These are phyloP conservation scores for Scolanthus callimorphus DNA, from an alignment of 92 coral and sea anemone genomes.

Conservation along the genomic window DNA sequence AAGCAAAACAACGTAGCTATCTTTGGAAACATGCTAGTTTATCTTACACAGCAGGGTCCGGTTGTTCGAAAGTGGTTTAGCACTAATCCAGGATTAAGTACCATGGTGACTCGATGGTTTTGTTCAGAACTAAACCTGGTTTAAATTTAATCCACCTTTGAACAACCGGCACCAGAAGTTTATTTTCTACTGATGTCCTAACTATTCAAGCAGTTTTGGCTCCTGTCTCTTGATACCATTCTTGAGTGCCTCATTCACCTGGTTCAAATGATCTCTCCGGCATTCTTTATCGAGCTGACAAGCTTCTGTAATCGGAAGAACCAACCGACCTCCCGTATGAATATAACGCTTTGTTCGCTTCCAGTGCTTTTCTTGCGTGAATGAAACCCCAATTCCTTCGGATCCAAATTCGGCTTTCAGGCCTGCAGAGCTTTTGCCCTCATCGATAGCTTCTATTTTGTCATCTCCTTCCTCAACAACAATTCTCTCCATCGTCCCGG, in stretches of 20 bases:
- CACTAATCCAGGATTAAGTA: no score
- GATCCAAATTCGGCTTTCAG: neutral
- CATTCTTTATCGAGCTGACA: conserved; percentile 29
- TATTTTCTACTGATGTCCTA: no score
- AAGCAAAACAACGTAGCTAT: no score
- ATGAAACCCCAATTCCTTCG: conserved; percentile 9
- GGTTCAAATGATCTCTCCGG: neutral
- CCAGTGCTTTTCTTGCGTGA: conserved; percentile 8
- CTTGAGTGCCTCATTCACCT: conserved; percentile 1
- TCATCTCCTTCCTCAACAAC: conserved; percentile 6
- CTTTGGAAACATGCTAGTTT: no score
- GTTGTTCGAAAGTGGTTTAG: no score
- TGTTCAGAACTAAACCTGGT: no score
- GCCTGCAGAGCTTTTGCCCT: neutral
- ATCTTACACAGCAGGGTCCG: no score
- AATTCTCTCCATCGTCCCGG: conserved; percentile 6
- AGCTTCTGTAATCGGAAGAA: conserved; percentile 6
- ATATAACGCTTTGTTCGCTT: conserved; percentile 3
- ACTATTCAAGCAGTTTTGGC: neutral
- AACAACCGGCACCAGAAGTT: no score
- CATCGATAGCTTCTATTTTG: neutral
- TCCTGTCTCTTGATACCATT: conserved; percentile 1
- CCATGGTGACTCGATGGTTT: no score
- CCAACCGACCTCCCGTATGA: conserved; percentile 8
- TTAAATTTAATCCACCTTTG: no score